Evolutionary conservation across 2,888 invertebrate genomes (phyloP), one percentile per base, ranked within the genome.

Genomic region (Ormyrus labotus): DNA sequence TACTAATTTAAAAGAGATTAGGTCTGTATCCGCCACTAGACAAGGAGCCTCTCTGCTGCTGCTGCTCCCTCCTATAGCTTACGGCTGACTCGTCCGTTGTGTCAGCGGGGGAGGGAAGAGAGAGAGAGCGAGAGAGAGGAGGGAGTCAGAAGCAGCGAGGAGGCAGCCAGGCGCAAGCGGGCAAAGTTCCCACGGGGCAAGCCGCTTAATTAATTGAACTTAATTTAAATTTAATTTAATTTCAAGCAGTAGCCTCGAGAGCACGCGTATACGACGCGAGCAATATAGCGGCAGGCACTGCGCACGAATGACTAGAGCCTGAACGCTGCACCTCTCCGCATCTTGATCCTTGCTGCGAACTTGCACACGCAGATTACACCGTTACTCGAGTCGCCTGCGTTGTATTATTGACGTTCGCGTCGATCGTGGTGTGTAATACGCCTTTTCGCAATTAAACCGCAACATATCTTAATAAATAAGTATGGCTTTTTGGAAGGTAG

Each of bases 171-270:
- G 84, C 83, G 78, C 82, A 84, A 55, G 84, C 83, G 78, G 51
- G 83, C 82, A 67, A 78, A 84, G 84, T 88, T 87, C 85, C 86
- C 87, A 86, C 85, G 85, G 80, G 84, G 61, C 83, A 84, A 84
- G 84, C 84, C 80, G 84, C 85, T 87, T 87, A 88, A 87, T 89
- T 88, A 88, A 89, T 89, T 87, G 87, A 88, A 87, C 86, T 87
- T 86, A 88, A 88, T 88, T 87, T 86, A 85, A 88, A 88, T 88
- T 88, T 87, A 86, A 88, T 88, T 88, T 85, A 85, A 88, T 88
- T 88, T 85, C 84, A 74, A 72, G 78, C 48, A 45, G 60, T 13
- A 63, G 47, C 55, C 61, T 77, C 53, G 34, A 61, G 48, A 68
- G 55, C 78, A 4, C 19, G 55, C 13, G 11, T 63, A 53, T 50